Evolutionary conservation across 2,888 invertebrate species (phyloP).

Genomic region (Neoitamus cyanurus): DNA sequence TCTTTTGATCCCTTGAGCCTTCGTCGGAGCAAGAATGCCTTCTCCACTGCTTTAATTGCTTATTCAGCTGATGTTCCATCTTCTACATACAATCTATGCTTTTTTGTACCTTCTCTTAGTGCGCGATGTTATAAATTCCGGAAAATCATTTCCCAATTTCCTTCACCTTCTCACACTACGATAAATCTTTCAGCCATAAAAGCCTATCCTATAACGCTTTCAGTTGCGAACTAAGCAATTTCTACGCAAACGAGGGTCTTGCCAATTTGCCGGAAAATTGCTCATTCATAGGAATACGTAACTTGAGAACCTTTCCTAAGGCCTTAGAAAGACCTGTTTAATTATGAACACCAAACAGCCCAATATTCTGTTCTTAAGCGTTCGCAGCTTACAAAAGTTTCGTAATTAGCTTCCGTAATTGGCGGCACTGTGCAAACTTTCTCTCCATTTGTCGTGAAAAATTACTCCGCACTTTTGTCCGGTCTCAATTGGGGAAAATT

Average conservation of each 20-base stretch:
- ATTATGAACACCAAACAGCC: neutral
- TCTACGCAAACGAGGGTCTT: neutral
- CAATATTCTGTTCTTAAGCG: neutral
- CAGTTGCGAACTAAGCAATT: neutral
- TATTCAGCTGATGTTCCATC: neutral
- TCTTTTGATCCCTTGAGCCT: neutral
- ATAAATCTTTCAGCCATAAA: neutral
- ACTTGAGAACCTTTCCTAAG: neutral
- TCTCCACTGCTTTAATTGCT: neutral
- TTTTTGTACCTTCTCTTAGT: neutral
- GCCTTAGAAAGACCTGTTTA: neutral
- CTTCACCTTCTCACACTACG: neutral
- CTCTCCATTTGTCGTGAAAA: neutral
- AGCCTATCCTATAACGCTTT: neutral
- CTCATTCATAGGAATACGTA: neutral
- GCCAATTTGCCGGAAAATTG: neutral
- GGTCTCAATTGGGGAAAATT: neutral
- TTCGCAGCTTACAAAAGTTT: neutral
- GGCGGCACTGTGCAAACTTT: neutral
- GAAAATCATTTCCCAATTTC: neutral
- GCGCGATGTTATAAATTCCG: neutral
- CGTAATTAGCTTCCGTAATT: slow-evolving; percentile 20
- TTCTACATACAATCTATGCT: neutral
- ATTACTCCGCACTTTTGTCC: neutral
- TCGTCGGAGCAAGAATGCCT: too few species aligned